Base-by-base conservation (phyloP, 1,140 invertebrate genomes). In the Anoplophora glabripennis region DNA sequence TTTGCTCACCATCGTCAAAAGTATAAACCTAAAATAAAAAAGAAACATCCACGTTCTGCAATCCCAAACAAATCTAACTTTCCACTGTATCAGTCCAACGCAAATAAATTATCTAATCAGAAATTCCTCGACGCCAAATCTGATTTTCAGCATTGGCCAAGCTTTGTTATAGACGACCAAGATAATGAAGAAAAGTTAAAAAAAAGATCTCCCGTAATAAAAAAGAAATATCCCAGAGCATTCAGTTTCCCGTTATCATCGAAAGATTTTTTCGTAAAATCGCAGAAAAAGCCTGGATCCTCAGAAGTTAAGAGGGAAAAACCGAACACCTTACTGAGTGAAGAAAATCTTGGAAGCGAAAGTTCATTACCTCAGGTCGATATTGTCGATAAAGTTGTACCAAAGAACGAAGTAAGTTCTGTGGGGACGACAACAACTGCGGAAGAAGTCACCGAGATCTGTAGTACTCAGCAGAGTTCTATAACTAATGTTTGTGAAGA, bases 111-210 rank as follows among this genome's bases (percentile, higher is more conserved):
- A 8, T 41, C 21, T 4, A 54, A 44, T 10, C 52, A 44, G 41
- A 49, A 35, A 49, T 35, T 49, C 0, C n/a, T 49, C 10, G 47
- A 49, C 5, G 21, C 21, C 0, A 49, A 33, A 8, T 49, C 47
- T n/a, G 38, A 54, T 8, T 44, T 54, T 36, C 38, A 44, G 14
- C 52, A 54, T 7, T 44, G 18, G 37, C 52, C 38, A 11, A 34
- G 44, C 14, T 42, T 54, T 33, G 40, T 54, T 7, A 53, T 34
- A 18, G 40, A 41, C 21, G 49, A 53, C 35, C 17, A 21, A 8
- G 33, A 33, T 7, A 28, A 18, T 3, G 38, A 54, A 42, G 52
- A 54, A 33, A 45, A 42, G 12, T 41, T 54, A 1, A 44, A 11
- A 42, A 42, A 42, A 42, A 21, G 17, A 12, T 42, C 52, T 14